phyloP scores from a whole-genome alignment of 2,113 vertebrate species.

The Sinocyclocheilus anophthalmus region DNA sequence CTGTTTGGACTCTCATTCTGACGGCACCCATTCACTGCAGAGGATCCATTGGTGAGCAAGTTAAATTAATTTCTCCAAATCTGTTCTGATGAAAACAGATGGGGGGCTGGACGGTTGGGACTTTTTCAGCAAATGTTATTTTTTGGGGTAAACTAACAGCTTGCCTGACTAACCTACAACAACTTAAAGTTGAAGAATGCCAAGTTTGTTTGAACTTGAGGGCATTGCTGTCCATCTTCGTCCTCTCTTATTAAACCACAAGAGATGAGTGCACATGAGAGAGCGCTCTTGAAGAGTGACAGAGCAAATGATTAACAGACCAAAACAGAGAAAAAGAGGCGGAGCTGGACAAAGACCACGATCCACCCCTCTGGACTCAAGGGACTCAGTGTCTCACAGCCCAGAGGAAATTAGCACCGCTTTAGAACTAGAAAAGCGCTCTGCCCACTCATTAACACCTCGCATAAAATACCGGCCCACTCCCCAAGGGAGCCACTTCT shows the following conservation, averaged over 20 bases:
- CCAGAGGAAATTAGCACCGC: conserved; percentile 69
- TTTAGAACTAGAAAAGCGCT: conserved; percentile 46
- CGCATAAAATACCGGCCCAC: conserved; percentile 48
- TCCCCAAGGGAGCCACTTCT: conserved; percentile 61
- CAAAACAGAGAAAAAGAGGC: neutral
- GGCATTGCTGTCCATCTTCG: neutral
- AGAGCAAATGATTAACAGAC: conserved; percentile 49
- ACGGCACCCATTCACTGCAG: too few relatives aligned
- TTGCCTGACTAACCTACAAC: too few relatives aligned
- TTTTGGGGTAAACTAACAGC: neutral
- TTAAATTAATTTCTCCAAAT: too few relatives aligned
- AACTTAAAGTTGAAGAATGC: neutral
- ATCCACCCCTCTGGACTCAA: conserved; percentile 71
- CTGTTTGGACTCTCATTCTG: too few relatives aligned
- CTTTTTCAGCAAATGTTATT: too few relatives aligned
- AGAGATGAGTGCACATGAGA: neutral
- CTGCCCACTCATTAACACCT: conserved; percentile 52
- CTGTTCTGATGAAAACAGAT: too few relatives aligned
- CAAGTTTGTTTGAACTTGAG: conserved; percentile 6
- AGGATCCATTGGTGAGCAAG: too few relatives aligned
- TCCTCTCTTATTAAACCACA: neutral
- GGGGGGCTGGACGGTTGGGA: too few relatives aligned
- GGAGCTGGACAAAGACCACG: conserved; percentile 20
- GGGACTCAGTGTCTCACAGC: conserved; percentile 73
- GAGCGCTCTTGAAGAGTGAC: conserved; percentile 11